These are phyloP conservation scores for Diabrotica undecimpunctata DNA, from an alignment of 1,140 invertebrate species.

Conservation along the genomic window DNA sequence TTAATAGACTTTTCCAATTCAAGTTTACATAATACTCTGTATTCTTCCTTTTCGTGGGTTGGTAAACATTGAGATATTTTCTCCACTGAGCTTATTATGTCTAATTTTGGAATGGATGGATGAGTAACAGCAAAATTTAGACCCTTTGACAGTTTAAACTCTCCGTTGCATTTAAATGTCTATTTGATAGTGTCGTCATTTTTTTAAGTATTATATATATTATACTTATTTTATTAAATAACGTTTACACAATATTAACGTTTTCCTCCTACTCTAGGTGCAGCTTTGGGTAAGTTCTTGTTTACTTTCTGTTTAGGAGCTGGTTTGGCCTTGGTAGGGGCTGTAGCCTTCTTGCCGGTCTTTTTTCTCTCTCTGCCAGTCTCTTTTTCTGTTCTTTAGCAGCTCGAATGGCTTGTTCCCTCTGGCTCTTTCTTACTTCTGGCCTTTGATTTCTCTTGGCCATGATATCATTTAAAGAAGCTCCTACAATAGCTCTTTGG, in stretches of 20 bases:
- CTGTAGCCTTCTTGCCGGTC: slow-evolving; percentile 75
- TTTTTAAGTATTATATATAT: too few relatives aligned
- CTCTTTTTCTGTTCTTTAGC: slow-evolving; percentile 95
- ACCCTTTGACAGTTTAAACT: too few relatives aligned
- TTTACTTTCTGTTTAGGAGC: slow-evolving; percentile 77
- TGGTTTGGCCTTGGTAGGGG: slow-evolving; percentile 70
- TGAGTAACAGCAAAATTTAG: too few relatives aligned
- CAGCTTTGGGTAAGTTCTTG: slow-evolving; percentile 78
- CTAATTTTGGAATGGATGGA: too few relatives aligned
- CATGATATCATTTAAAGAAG: slow-evolving; percentile 40
- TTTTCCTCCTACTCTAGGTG: slow-evolving; percentile 90
- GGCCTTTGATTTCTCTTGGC: slow-evolving; percentile 99
- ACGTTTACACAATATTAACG: slow-evolving; percentile 58
- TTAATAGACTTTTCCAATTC: too few relatives aligned
- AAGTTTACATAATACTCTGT: too few relatives aligned
- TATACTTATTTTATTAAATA: slow-evolving; percentile 49
- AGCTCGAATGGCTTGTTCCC: slow-evolving; percentile 90
- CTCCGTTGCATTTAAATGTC: too few relatives aligned
- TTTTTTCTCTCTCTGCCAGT: too few relatives aligned
- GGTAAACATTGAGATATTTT: too few relatives aligned
- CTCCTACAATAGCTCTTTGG: slow-evolving; percentile 96
- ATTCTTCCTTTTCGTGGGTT: too few relatives aligned
- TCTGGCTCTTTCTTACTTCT: slow-evolving; percentile 95
- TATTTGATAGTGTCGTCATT: too few relatives aligned
- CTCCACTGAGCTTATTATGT: too few relatives aligned